Conservation (phyloP, 2,888 invertebrate species). For the Urechis unicinctus region DNA sequence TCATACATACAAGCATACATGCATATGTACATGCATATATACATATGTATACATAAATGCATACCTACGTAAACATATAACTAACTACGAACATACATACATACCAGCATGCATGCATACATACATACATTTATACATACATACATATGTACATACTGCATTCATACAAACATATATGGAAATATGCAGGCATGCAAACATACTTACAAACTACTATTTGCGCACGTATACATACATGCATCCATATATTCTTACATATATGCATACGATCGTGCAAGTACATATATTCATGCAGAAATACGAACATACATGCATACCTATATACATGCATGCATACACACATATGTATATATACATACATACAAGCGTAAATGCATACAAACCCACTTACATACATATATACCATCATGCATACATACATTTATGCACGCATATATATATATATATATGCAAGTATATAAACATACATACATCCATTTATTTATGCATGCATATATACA, state of each 20-base stretch:
- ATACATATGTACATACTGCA: not conserved
- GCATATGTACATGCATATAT: not conserved
- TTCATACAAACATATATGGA: not conserved
- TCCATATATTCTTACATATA: too few relatives aligned
- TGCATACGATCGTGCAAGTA: not conserved
- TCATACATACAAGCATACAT: not conserved
- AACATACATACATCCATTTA: too few relatives aligned
- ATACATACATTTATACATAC: too few relatives aligned
- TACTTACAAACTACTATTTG: too few relatives aligned
- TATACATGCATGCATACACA: conserved; percentile 1
- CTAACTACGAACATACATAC: not conserved
- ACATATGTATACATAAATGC: conserved; percentile 1
- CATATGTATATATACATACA: not conserved
- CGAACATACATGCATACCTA: not conserved
- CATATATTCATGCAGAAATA: not conserved
- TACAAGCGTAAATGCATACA: not conserved
- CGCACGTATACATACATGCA: too few relatives aligned
- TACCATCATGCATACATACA: too few relatives aligned
- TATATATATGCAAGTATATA: too few relatives aligned
- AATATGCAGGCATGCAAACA: too few relatives aligned
- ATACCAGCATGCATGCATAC: too few relatives aligned
- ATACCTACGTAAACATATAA: not conserved
- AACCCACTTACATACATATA: too few relatives aligned
- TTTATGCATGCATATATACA: too few relatives aligned
- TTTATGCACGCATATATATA: too few relatives aligned